Evolutionary conservation across 2,113 vertebrate species (phyloP), one percentile per base, ranked within the genome.

Genomic region (Neogobius melanostomus): DNA sequence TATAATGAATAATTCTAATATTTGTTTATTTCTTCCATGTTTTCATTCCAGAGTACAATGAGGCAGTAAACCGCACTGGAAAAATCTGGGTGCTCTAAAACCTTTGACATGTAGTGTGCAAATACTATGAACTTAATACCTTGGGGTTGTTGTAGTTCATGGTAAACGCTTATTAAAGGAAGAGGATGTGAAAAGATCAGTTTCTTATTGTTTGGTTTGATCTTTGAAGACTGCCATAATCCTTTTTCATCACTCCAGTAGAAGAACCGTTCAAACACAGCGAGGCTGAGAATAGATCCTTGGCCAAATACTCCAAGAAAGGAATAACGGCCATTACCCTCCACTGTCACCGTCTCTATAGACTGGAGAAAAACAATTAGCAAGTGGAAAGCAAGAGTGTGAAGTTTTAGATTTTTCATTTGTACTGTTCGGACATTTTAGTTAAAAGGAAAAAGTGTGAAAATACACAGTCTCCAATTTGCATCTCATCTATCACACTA

Each of bases 261-360:
- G 89, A 98, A 95, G 0, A 57, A 87, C 54, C 90, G 88, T 76
- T 91, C 95, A 56, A 96, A 96, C 11, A 93, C 91, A 0, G 92
- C 91, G 11, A 98, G 84, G 52, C 92, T 84, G 51, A 91, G 61
- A 0, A 83, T 79, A 0, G 72, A 70, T n/a, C 85, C 83, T 76
- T 87, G 89, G 66, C 84, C 78, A 74, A 95, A 91, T 59, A 93
- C 53, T 7, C 91, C 80, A 0, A 79, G 85, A 71, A 96, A 94
- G 8, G 94, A 90, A 70, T 92, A 76, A 7, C 92, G 91, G 11
- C 94, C 92, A 0, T 82, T 86, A 36, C 95, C 95, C 7, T 97
- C 94, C 69, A 93, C 74, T 3, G 75, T 94, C 71, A 97, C 81
- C 0, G 91, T 95, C 90, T 98, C 95, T 36, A 97, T 84, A 47